Percentiles rank a stretch among this genome's conserved stretches.
phyloP scores from a whole-genome alignment of 2,797 vertebrate species.

The Acanthurus lineatus region DNA sequence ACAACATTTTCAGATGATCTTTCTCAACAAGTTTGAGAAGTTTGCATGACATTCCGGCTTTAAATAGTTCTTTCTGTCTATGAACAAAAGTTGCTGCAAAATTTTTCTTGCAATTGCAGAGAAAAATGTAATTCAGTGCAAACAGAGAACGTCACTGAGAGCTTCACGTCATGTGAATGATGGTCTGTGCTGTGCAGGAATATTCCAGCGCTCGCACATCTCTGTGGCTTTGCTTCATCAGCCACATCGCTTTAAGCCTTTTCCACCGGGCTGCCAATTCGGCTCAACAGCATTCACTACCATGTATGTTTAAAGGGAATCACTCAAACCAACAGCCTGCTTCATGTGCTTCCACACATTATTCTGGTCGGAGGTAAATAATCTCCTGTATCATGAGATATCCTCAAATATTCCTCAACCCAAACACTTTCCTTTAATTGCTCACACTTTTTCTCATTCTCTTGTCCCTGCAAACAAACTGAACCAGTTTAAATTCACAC shows the following conservation, averaged over 20 bases:
- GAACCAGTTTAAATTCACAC: neutral
- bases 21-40: neutral
- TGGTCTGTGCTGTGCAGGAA: constrained; percentile 10
- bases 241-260: constrained; percentile 38
- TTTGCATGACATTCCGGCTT: too few relatives aligned
- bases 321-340: constrained; percentile 2
- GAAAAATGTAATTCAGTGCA: too few relatives aligned
- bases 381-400: neutral
- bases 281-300: constrained; percentile 17
- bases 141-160: neutral
- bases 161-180: constrained; percentile 12
- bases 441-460: neutral
- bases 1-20: neutral
- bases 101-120: neutral
- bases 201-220: constrained; percentile 31
- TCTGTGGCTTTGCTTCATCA: constrained; percentile 40
- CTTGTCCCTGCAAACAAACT: neutral
- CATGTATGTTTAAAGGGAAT: constrained; percentile 20
- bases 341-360: neutral
- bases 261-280: constrained; percentile 25
- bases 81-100: neutral
- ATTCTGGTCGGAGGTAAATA: neutral
- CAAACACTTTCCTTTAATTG: neutral
- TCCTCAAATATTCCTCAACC: neutral
- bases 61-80: neutral